phyloP scores from a whole-genome alignment of 1,140 invertebrate genomes.

The Drosophila athabasca region DNA sequence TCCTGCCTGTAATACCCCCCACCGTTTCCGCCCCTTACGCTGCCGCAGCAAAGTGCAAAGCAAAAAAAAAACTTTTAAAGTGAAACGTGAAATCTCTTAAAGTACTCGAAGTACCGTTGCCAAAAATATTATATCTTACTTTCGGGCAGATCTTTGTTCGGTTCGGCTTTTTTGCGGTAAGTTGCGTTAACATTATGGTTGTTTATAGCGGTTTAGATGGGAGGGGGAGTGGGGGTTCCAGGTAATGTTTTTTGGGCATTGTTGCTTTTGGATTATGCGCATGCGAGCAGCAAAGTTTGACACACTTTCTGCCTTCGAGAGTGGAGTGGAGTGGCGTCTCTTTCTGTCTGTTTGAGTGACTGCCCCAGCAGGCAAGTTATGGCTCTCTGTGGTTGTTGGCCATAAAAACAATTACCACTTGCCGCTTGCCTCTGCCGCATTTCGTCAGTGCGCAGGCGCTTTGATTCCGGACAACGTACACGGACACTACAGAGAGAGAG shows the following conservation, averaged over 20 bases:
- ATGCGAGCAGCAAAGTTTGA: slow-evolving; percentile 68
- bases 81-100: slow-evolving; percentile 59
- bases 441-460: slow-evolving; percentile 62
- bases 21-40: slow-evolving; percentile 4
- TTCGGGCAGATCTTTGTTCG: slow-evolving; percentile 37
- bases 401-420: slow-evolving; percentile 80
- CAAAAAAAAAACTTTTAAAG: slow-evolving; percentile 51
- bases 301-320: slow-evolving; percentile 68
- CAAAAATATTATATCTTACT: slow-evolving; percentile 15
- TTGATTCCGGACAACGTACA: slow-evolving; percentile 12
- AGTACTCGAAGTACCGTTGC: slow-evolving; percentile 37
- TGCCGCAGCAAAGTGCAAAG: slow-evolving; percentile 44
- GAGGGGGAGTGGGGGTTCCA: not conserved
- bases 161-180: slow-evolving; percentile 63
- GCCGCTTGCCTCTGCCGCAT: slow-evolving; percentile 44
- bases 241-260: slow-evolving; percentile 37
- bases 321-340: slow-evolving; percentile 15
- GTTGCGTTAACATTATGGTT: slow-evolving; percentile 57
- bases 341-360: slow-evolving; percentile 5
- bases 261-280: slow-evolving; percentile 57
- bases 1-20: slow-evolving; percentile 36
- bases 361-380: slow-evolving; percentile 33
- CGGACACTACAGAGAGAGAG: too few species aligned
- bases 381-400: slow-evolving; percentile 54
- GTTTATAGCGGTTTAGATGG: slow-evolving; percentile 3